These are phyloP conservation scores for Bovichtus diacanthus DNA, from an alignment of 2,797 vertebrate genomes.

Conservation along the genomic window DNA sequence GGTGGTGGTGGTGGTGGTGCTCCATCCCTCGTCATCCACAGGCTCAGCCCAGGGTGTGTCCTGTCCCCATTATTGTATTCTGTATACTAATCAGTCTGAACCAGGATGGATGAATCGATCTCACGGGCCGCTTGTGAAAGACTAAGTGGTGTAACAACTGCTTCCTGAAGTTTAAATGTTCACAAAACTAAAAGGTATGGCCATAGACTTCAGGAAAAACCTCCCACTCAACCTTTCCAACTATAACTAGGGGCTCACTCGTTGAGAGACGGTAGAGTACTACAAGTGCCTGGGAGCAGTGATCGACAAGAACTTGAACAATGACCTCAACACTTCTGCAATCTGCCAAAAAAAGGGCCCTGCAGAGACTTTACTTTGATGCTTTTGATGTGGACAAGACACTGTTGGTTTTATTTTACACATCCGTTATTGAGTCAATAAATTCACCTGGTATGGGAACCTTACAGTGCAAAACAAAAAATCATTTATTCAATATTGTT, in stretches of 20 bases:
- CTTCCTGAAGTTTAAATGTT: background rate
- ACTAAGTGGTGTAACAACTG: background rate
- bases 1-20: too few relatives aligned
- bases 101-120: background rate
- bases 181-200: background rate
- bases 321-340: too few relatives aligned
- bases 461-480: background rate
- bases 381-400: background rate
- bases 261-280: background rate
- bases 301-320: background rate
- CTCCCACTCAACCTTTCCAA: background rate
- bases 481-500: background rate
- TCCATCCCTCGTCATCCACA: conserved; percentile 10
- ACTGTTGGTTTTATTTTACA: background rate
- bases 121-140: background rate
- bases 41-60: conserved; percentile 4
- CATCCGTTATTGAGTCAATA: background rate
- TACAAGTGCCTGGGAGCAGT: background rate
- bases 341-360: background rate
- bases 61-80: background rate
- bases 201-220: background rate
- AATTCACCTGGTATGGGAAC: background rate
- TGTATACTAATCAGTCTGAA: background rate
- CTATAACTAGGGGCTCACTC: conserved; percentile 5
- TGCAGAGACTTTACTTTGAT: background rate